A percentile compares a stretch with the other conserved stretches of the same genome.
Conservation (phyloP, 1,140 invertebrate genomes). For the Ips nitidus region DNA sequence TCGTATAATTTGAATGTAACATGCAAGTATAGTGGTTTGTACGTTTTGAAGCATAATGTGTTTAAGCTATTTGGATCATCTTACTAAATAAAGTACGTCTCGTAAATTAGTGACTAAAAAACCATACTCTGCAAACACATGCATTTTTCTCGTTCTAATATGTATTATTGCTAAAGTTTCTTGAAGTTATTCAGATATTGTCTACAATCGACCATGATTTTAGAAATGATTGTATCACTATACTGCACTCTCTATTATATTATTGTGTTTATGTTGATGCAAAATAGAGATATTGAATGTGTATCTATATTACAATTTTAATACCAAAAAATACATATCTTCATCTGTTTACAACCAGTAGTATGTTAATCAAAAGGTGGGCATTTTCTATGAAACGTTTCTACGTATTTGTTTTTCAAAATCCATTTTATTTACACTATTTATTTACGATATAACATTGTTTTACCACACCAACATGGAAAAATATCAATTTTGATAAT, state of each 20-base stretch:
- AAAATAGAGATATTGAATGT: slow-evolving; percentile 16
- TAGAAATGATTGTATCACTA: slow-evolving; percentile 26
- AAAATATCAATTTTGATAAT: slow-evolving; percentile 5
- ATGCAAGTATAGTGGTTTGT: slow-evolving; percentile 23
- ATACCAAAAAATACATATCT: slow-evolving; percentile 34
- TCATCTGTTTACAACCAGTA: slow-evolving; percentile 22
- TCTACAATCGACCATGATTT: slow-evolving; percentile 14
- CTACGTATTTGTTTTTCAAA: not conserved
- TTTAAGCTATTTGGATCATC: not conserved
- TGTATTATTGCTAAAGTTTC: slow-evolving; percentile 28
- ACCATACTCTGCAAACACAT: slow-evolving; percentile 7
- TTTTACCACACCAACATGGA: not conserved
- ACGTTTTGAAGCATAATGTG: slow-evolving; percentile 19
- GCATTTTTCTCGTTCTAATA: slow-evolving; percentile 11
- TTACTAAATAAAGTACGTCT: not conserved
- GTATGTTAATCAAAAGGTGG: slow-evolving; percentile 1
- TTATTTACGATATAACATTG: not conserved
- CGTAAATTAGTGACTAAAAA: slow-evolving; percentile 8
- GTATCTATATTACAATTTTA: slow-evolving; percentile 32
- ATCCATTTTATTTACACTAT: not conserved
- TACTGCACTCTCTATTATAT: slow-evolving; percentile 23
- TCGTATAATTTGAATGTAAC: slow-evolving; percentile 5
- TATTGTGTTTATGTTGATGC: slow-evolving; percentile 16
- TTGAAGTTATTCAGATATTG: slow-evolving; percentile 26
- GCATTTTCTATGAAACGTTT: slow-evolving; percentile 1